Conservation (phyloP, 2,797 vertebrate genomes). For the Phaenicophaeus curvirostris region DNA sequence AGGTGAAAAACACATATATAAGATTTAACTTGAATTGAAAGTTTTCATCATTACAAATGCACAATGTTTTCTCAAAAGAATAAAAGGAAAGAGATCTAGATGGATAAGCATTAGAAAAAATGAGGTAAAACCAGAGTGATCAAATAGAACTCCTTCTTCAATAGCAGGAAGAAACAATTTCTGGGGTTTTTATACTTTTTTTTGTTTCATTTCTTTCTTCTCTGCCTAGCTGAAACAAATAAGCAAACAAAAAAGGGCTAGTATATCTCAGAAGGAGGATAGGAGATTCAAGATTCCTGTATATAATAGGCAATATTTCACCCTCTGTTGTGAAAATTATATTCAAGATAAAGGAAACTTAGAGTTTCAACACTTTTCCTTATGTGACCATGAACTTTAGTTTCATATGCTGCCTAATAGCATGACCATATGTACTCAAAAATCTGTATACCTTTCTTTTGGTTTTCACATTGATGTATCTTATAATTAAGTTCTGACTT, state of each 20-base stretch:
- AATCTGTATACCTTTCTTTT: neutral
- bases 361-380: neutral
- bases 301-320: neutral
- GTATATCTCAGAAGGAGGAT: neutral
- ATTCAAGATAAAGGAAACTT: neutral
- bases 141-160: neutral
- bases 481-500: neutral
- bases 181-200: neutral
- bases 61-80: neutral
- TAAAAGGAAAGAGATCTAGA: neutral
- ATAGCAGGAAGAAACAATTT: neutral
- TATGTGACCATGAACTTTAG: neutral
- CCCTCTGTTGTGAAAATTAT: neutral
- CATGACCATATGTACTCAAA: neutral
- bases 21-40: neutral
- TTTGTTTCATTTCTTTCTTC: neutral
- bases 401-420: neutral
- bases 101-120: neutral
- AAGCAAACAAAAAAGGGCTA: neutral
- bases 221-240: neutral
- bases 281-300: neutral
- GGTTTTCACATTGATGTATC: neutral
- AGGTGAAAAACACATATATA: neutral
- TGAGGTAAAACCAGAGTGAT: neutral
- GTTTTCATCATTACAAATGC: neutral